Conservation (phyloP, 2,797 vertebrate genomes). For the Melanogrammus aeglefinus region DNA sequence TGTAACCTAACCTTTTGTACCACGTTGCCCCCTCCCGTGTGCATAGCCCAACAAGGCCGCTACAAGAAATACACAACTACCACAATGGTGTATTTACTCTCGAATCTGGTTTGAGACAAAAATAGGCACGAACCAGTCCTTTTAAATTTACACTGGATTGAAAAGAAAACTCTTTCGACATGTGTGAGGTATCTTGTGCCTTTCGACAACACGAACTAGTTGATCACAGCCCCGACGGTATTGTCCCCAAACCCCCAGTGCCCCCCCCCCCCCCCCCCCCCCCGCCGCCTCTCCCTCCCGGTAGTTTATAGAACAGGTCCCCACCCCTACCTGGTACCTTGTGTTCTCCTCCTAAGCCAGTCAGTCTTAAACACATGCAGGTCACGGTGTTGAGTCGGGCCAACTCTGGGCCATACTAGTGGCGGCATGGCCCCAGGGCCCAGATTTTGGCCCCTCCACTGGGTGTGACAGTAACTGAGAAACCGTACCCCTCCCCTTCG, state of each 20-base stretch:
- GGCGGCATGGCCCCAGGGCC: background rate
- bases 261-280: conserved; percentile 44
- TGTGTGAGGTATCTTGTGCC: conserved; percentile 65
- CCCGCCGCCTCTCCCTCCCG: conserved; percentile 43
- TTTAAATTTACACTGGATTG: background rate
- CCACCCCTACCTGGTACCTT: conserved; percentile 36
- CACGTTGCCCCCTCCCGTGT: background rate
- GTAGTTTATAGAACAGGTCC: conserved; percentile 53
- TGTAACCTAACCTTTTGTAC: background rate
- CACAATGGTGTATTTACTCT: background rate
- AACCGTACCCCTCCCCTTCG: conserved; percentile 63
- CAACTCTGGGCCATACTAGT: conserved; percentile 52
- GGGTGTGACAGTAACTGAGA: conserved; percentile 67
- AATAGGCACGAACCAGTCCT: background rate
- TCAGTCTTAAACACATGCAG: conserved; percentile 59
- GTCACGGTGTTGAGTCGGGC: conserved; percentile 61
- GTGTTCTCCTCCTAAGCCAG: conserved; percentile 56
- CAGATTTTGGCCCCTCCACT: background rate
- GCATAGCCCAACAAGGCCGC: background rate
- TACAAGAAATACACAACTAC: background rate
- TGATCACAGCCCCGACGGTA: conserved; percentile 35
- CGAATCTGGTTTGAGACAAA: background rate
- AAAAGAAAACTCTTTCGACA: background rate
- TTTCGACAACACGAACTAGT: background rate
- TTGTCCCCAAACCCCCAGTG: conserved; percentile 40